These are phyloP conservation scores for Drosophila tristis DNA, from an alignment of 1,140 invertebrate genomes.

Conservation along the genomic window DNA sequence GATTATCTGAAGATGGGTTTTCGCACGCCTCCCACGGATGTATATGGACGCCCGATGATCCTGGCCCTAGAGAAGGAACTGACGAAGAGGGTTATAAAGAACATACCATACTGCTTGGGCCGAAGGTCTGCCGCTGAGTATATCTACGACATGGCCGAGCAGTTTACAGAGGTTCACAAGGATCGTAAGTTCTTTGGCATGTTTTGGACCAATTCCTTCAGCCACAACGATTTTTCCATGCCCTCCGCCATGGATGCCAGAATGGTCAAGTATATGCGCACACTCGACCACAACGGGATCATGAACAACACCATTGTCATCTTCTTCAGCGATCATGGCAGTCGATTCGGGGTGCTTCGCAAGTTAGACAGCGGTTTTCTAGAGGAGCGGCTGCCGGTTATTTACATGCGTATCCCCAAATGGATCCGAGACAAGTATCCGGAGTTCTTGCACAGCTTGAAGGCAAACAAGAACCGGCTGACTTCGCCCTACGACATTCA, in stretches of 20 bases:
- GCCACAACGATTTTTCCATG: constrained; percentile 90
- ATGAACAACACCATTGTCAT: constrained; percentile 90
- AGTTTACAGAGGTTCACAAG: constrained; percentile 85
- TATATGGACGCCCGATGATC: constrained; percentile 91
- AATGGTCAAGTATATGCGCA: constrained; percentile 86
- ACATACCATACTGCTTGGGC: constrained; percentile 86
- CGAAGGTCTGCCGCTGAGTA: constrained; percentile 86
- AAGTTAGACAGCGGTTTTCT: constrained; percentile 88
- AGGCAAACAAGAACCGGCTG: constrained; percentile 89
- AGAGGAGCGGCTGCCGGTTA: constrained; percentile 95
- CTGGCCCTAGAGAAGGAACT: constrained; percentile 87
- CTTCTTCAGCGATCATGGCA: constrained; percentile 96
- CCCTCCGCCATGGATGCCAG: constrained; percentile 88
- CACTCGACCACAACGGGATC: constrained; percentile 85
- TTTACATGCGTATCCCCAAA: constrained; percentile 91
- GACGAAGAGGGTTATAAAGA: constrained; percentile 42
- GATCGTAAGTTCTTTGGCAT: constrained; percentile 88
- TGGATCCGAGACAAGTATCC: constrained; percentile 89
- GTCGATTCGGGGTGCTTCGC: constrained; percentile 92
- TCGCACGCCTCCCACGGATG: constrained; percentile 90
- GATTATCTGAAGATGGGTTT: constrained; percentile 93
- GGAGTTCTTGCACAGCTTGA: constrained; percentile 87
- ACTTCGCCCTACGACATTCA: constrained; percentile 94
- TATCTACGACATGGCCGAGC: constrained; percentile 85
- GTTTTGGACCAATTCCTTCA: constrained; percentile 91